Conservation (phyloP, 2,888 invertebrate species). For the Diadegma fenestrale region DNA sequence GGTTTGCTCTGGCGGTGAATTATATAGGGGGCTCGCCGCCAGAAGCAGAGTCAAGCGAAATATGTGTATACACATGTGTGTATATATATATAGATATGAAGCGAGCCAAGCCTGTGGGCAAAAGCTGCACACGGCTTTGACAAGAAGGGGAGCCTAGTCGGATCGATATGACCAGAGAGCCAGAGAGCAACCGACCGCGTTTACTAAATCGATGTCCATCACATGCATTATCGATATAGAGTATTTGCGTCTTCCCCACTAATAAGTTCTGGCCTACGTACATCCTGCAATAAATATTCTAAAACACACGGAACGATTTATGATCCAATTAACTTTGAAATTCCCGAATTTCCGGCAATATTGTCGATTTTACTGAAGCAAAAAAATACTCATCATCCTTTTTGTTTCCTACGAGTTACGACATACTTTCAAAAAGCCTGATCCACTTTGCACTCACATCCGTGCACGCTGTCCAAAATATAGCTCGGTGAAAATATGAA, state of each 20-base stretch:
- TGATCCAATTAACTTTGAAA: background rate
- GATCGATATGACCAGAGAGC: constrained; percentile 60
- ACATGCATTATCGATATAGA: constrained; percentile 65
- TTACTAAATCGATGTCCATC: constrained; percentile 60
- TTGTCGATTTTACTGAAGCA: background rate
- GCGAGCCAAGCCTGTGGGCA: constrained; percentile 32
- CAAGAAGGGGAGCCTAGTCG: constrained; percentile 25
- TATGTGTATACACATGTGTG: constrained; percentile 21
- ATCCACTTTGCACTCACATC: background rate
- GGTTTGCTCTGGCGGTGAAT: constrained; percentile 58
- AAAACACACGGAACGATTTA: background rate
- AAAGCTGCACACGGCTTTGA: constrained; percentile 39
- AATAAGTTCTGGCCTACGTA: background rate
- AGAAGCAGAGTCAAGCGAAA: constrained; percentile 52
- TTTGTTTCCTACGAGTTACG: background rate
- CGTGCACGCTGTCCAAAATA: background rate
- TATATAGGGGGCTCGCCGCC: constrained; percentile 59
- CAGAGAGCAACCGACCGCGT: constrained; percentile 43
- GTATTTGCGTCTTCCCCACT: background rate
- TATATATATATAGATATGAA: constrained; percentile 1
- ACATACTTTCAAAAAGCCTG: background rate
- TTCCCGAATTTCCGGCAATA: background rate
- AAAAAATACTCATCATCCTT: background rate
- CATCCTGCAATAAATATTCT: background rate
- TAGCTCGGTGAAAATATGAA: background rate